Evolutionary conservation across 2,797 vertebrate species (phyloP), one percentile per base, ranked within the genome.

Genomic region (Chaenodraco wilsoni): DNA sequence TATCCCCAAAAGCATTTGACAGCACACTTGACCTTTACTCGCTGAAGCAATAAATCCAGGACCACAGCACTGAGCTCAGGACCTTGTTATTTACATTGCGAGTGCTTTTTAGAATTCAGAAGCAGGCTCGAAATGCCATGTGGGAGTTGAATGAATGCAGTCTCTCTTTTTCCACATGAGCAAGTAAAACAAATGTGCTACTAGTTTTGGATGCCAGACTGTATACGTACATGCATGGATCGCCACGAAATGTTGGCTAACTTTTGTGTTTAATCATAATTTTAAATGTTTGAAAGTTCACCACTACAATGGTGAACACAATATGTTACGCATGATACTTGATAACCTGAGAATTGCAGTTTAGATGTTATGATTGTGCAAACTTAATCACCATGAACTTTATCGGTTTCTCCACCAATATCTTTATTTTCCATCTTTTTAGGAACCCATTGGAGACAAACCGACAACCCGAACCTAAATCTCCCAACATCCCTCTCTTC

Each of bases 11-110:
- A 27, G 17, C 54, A 45, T 49, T 27, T 50, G n/a, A 63, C 67
- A 57, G 67, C 50, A 33, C 27, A 58, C 43, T n/a, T 74, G 41
- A 72, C 59, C 65, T 50, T 55, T 56, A 45, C 44, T 48, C 50
- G 17, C 56, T 41, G 11, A 27, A 52, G 54, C 21, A 54, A 54
- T 69, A 65, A 23, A 65, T 68, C 57, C n/a, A 49, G 16, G 37
- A 17, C 0, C n/a, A 5, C 14, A 40, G 45, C 15, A 0, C 37
- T 61, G 48, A 57, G 54, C 17, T 43, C 33, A 65, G 65, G 59
- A 55, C 31, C 33, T 50, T 69, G 54, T 49, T 61, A 70, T 74
- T 74, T 62, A 56, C 45, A 50, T 60, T 44, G 37, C 2, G 0
- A 40, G 14, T 31, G 60, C 10, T 15, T 64, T 52, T 46, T 58